These are phyloP conservation scores for Dolichomitus sp. DNA, from an alignment of 2,888 invertebrate species.

Conservation along the genomic window DNA sequence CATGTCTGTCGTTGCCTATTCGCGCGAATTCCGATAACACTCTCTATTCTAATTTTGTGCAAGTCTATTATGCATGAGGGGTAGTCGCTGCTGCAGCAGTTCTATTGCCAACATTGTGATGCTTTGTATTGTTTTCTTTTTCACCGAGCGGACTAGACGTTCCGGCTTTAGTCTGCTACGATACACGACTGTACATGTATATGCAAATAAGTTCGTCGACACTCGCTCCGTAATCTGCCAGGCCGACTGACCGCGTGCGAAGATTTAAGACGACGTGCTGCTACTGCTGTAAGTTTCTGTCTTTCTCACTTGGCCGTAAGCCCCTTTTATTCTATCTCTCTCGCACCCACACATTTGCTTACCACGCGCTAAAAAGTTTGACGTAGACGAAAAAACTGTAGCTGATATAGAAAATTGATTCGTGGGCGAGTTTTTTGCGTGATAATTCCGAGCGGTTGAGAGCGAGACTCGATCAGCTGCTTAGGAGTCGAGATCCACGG, in stretches of 20 bases:
- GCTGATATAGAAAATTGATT: no score
- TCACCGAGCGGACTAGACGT: neutral
- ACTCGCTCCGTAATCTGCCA: neutral
- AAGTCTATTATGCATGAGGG: constrained; percentile 23
- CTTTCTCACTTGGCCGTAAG: no score
- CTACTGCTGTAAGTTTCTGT: no score
- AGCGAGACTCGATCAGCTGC: neutral
- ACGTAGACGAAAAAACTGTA: no score
- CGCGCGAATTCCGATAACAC: neutral
- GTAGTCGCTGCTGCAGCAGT: neutral
- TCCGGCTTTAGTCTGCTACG: neutral
- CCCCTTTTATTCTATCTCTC: no score
- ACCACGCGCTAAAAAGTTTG: no score
- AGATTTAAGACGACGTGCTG: no score
- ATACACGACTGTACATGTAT: neutral
- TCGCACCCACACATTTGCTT: no score
- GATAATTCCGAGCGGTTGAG: no score
- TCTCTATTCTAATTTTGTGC: constrained; percentile 11
- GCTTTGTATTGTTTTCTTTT: neutral
- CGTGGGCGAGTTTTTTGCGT: no score
- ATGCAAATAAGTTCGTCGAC: constrained; percentile 10
- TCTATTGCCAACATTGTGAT: constrained; percentile 28
- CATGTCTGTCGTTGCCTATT: constrained; percentile 54
- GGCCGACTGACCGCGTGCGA: neutral
- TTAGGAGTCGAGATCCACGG: neutral